Evolutionary conservation across 2,888 invertebrate species (phyloP).

Genomic region (Ditylenchus weischeri): DNA sequence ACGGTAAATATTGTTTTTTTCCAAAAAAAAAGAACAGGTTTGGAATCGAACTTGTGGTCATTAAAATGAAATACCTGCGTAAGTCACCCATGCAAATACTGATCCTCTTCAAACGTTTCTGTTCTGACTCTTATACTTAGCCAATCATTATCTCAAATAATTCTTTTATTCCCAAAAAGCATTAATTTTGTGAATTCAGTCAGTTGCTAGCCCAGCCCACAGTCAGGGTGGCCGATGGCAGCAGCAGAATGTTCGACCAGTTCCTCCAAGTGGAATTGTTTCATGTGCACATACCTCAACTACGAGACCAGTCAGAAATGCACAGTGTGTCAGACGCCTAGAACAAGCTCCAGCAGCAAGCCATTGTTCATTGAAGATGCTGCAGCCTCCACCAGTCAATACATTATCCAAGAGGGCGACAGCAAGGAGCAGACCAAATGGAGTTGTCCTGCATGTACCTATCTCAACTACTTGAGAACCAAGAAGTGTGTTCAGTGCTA

Average conservation of each 20-base stretch:
- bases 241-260: conserved; percentile 13
- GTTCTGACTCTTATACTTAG: too few species aligned
- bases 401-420: conserved; percentile 7
- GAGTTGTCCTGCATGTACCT: conserved; percentile 30
- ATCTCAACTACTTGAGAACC: conserved; percentile 26
- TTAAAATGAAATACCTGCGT: too few species aligned
- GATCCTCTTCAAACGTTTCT: too few species aligned
- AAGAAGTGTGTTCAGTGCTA: conserved; percentile 24
- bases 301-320: conserved; percentile 23
- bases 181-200: too few species aligned
- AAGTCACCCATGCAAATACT: too few species aligned
- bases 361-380: conserved; percentile 21
- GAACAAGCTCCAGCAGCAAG: conserved; percentile 1
- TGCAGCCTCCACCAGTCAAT: conserved; percentile 3
- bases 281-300: conserved; percentile 16
- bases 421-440: conserved; percentile 13
- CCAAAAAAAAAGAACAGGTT: too few species aligned
- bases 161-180: too few species aligned
- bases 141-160: too few species aligned
- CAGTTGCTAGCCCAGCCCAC: too few species aligned
- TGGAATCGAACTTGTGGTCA: too few species aligned
- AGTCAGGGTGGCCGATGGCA: neutral
- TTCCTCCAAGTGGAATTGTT: conserved; percentile 4
- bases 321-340: conserved; percentile 20
- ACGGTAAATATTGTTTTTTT: too few species aligned